phyloP scores from a whole-genome alignment of 2,113 vertebrate species.

The Pygoscelis adeliae region DNA sequence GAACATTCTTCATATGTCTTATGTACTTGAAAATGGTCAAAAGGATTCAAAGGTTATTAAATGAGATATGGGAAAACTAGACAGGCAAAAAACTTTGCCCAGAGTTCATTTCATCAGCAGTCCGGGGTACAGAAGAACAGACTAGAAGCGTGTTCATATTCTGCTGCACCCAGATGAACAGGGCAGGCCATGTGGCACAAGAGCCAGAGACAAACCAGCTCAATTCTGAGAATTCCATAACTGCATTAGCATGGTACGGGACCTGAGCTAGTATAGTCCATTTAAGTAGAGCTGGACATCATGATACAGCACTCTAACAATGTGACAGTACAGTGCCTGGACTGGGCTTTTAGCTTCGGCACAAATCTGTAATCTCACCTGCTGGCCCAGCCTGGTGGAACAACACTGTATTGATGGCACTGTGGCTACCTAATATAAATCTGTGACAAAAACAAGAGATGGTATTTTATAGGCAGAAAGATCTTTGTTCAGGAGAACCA shows the following conservation, averaged over 20 bases:
- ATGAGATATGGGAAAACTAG: background rate
- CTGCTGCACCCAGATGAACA: background rate
- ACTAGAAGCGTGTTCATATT: fast-evolving
- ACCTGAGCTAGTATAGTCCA: background rate
- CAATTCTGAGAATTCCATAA: background rate
- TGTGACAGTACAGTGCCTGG: background rate
- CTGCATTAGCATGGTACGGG: background rate
- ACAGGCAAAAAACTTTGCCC: background rate
- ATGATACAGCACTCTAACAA: background rate
- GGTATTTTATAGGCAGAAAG: background rate
- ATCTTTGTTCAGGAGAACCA: background rate
- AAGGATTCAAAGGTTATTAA: background rate
- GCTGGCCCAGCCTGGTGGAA: background rate
- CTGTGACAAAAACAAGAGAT: background rate
- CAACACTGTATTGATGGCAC: background rate
- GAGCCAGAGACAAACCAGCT: background rate
- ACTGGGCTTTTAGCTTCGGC: background rate
- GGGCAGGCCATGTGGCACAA: fast-evolving
- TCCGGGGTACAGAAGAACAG: background rate
- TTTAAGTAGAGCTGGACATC: background rate
- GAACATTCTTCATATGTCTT: background rate
- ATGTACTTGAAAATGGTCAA: background rate
- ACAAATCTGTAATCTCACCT: background rate
- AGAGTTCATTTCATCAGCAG: background rate
- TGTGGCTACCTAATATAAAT: background rate